Conservation (phyloP, 2,797 vertebrate genomes). For the Sebastes minor region DNA sequence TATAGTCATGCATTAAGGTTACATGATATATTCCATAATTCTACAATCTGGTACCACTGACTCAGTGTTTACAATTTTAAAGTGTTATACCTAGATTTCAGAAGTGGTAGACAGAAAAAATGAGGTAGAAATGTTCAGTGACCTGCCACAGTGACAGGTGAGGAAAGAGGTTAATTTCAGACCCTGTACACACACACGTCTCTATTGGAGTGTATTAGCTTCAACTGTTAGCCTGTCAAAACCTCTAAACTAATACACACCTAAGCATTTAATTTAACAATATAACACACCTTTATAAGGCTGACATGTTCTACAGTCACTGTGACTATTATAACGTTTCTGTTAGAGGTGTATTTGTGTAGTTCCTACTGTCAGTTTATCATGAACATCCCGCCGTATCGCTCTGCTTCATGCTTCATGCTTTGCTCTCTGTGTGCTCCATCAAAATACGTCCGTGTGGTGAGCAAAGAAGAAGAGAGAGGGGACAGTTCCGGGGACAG, state of each 20-base stretch:
- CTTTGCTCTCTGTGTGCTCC: neutral
- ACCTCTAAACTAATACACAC: neutral
- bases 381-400: neutral
- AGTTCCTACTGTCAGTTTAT: neutral
- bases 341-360: neutral
- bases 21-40: too few relatives aligned
- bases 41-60: too few relatives aligned
- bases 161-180: too few relatives aligned
- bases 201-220: neutral
- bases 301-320: neutral
- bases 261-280: neutral
- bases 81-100: too few relatives aligned
- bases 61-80: too few relatives aligned
- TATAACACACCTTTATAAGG: neutral
- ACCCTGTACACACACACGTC: neutral
- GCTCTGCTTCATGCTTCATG: neutral
- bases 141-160: too few relatives aligned
- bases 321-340: neutral
- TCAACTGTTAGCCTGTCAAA: neutral
- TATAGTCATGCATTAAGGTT: too few relatives aligned
- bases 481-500: conserved; percentile 32
- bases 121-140: too few relatives aligned
- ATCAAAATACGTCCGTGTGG: conserved; percentile 63
- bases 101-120: too few relatives aligned
- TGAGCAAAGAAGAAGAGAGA: neutral